phyloP scores from a whole-genome alignment of 2,888 invertebrate species.

The Habrosyne pyritoides region DNA sequence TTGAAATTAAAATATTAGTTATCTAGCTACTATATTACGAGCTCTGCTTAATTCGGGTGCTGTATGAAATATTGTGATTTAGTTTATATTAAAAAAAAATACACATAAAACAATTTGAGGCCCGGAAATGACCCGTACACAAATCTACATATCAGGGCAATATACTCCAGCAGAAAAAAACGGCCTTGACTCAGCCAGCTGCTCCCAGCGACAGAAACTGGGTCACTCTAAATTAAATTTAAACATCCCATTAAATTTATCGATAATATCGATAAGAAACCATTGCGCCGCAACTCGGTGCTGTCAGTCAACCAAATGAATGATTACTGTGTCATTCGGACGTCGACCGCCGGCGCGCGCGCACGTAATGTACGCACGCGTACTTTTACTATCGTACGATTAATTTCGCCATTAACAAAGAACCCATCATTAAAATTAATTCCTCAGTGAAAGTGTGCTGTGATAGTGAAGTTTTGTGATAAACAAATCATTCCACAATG shows the following conservation, averaged over 20 bases:
- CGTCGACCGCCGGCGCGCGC: conserved; percentile 39
- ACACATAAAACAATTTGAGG: background rate
- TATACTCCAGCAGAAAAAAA: background rate
- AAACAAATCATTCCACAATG: conserved; percentile 42
- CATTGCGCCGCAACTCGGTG: background rate
- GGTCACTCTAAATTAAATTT: background rate
- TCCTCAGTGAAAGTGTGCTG: background rate
- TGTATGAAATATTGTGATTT: no score
- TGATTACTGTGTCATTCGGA: conserved; percentile 49
- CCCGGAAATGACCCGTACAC: background rate
- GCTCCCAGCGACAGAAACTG: background rate
- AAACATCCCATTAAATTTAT: background rate
- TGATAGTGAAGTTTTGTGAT: conserved; percentile 11
- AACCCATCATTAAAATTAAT: conserved; percentile 19
- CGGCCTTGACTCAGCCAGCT: background rate
- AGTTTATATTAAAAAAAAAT: no score
- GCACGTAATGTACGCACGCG: conserved; percentile 31
- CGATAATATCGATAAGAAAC: background rate
- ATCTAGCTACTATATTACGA: no score
- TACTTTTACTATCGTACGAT: conserved; percentile 27
- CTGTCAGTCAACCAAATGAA: conserved; percentile 10
- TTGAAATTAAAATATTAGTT: no score
- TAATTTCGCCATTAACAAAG: conserved; percentile 20
- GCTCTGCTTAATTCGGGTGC: no score
- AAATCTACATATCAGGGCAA: no score